phyloP scores from a whole-genome alignment of 1,140 invertebrate species.

The Grapholita molesta region DNA sequence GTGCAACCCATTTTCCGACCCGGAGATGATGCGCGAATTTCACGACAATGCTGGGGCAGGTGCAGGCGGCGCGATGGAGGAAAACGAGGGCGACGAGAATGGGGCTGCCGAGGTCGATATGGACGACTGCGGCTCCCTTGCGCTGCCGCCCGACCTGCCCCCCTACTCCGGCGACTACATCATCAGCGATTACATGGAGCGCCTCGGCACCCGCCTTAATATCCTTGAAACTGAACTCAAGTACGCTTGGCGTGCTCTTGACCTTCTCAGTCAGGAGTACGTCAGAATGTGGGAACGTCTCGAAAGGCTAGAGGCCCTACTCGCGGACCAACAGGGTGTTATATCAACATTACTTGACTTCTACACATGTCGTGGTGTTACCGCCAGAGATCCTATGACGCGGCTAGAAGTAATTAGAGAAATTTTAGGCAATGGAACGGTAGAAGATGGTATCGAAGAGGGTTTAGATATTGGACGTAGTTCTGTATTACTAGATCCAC shows the following conservation, averaged over 20 bases:
- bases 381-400: constrained; percentile 69
- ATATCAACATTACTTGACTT: constrained; percentile 92
- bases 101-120: constrained; percentile 75
- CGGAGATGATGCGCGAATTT: constrained; percentile 75
- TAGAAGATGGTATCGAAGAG: constrained; percentile 81
- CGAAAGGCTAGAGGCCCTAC: constrained; percentile 92
- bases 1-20: constrained; percentile 58
- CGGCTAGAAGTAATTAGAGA: constrained; percentile 80
- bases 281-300: constrained; percentile 96
- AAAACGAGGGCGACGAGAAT: constrained; percentile 73
- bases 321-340: constrained; percentile 94
- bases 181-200: constrained; percentile 93
- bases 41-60: constrained; percentile 71
- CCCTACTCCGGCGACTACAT: constrained; percentile 81
- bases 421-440: constrained; percentile 80
- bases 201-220: constrained; percentile 89
- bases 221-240: constrained; percentile 93
- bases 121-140: constrained; percentile 69
- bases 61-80: constrained; percentile 73
- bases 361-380: constrained; percentile 78
- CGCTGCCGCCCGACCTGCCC: constrained; percentile 65
- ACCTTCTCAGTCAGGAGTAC: constrained; percentile 94
- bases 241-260: constrained; percentile 94
- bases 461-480: constrained; percentile 76
- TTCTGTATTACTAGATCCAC: constrained; percentile 55